Base-by-base conservation (phyloP, 1,140 invertebrate genomes). In the Bombus affinis region DNA sequence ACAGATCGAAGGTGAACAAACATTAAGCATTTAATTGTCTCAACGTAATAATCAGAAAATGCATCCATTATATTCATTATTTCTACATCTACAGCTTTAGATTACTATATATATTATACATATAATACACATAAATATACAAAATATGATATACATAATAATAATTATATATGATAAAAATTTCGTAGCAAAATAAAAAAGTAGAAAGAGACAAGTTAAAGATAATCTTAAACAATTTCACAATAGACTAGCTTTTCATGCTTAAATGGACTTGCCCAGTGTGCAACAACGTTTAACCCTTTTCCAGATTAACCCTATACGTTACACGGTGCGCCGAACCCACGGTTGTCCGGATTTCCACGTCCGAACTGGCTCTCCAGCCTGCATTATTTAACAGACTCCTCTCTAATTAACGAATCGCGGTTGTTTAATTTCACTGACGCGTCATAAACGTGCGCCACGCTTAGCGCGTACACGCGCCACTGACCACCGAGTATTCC, bases 381-480 rank as follows among this genome's bases (percentile, higher is more conserved):
- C 37, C 37, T 81, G 53, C 84, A 81, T 89, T 84, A 89, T 90
- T 90, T 87, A 90, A 84, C 86, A 74, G 73, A 78, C 32, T 87
- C 72, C 37, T 84, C 77, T 79, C 73, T 90, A 87, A 90, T 90
- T 89, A 90, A 90, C 70, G 81, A 83, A 89, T 85, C 62, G 66
- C 71, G 47, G 59, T 70, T 84, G 85, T 72, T 86, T 90, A 87
- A 87, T 87, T 90, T 80, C 77, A 81, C 47, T 73, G 59, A 42
- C 72, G 79, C 66, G 37, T 83, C 79, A 83, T 86, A 77, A 86
- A 79, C 62, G 71, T 37, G 59, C 71, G 53, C 22, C 44, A 39
- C 59, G 76, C 37, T 88, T 70, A 76, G 37, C 35, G 66, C 39
- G 74, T 71, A 22, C 62, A 32, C 74, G 59, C 35, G 28, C 3